Evolutionary conservation across 37 sponge, comb jelly and placozoan genomes (phyloP).

Genomic region (Tethya wilhelma): DNA sequence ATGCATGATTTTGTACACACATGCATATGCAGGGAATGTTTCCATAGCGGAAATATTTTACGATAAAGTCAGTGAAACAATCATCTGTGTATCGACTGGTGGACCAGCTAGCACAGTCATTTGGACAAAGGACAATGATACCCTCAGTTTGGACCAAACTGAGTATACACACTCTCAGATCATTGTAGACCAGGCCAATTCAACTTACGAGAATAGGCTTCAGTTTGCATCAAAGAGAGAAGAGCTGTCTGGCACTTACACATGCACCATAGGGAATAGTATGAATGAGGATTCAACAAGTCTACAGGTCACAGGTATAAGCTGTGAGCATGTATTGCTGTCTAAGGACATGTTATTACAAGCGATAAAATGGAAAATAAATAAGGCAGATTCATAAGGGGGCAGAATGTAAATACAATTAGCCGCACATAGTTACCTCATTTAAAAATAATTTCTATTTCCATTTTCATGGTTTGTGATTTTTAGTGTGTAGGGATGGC

Average conservation of each 20-base stretch:
- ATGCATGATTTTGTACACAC: background rate
- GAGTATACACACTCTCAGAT: background rate
- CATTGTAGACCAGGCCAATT: background rate
- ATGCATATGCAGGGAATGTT: background rate
- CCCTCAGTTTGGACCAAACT: no score
- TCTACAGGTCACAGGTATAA: no score
- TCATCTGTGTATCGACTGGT: background rate
- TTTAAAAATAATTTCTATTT: no score
- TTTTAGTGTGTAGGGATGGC: no score
- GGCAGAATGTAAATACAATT: no score
- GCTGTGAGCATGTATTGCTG: no score
- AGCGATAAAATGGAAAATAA: no score
- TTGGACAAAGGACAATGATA: conserved; percentile 1
- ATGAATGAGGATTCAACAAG: no score
- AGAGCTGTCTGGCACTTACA: background rate
- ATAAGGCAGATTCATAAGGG: no score
- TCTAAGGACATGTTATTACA: no score
- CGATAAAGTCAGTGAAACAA: background rate
- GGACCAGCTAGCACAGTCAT: background rate
- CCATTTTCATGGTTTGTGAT: no score
- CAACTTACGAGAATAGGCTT: background rate
- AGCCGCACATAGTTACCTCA: no score
- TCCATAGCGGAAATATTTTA: background rate
- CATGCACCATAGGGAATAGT: background rate
- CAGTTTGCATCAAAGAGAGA: background rate